A percentile compares a stretch with the other conserved stretches of the same genome.
phyloP scores from a whole-genome alignment of 2,797 vertebrate genomes.

The Neosilurus mollespiculum region DNA sequence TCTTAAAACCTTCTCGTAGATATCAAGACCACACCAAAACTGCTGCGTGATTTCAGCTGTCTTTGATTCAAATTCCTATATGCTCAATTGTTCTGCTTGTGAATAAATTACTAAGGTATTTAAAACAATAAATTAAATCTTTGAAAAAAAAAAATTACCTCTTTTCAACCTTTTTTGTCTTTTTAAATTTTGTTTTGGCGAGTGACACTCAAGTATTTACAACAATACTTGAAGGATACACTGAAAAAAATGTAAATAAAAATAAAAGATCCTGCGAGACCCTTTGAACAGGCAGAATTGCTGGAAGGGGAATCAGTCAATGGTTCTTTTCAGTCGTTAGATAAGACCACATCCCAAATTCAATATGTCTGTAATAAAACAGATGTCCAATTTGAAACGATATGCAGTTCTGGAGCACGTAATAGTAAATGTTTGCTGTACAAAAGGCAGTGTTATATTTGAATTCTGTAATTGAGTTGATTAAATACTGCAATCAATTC shows the following conservation, averaged over 20 bases:
- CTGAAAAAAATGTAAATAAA: constrained; percentile 73
- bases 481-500: constrained; percentile 22
- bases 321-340: constrained; percentile 2
- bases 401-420: background rate
- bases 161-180: constrained; percentile 56
- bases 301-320: constrained; percentile 20
- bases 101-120: constrained; percentile 89
- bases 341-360: background rate
- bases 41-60: constrained; percentile 51
- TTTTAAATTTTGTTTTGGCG: constrained; percentile 72
- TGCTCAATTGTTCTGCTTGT: constrained; percentile 74
- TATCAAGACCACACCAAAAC: constrained; percentile 51
- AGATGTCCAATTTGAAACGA: background rate
- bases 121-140: constrained; percentile 88
- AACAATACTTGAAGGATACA: constrained; percentile 92
- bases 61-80: constrained; percentile 43
- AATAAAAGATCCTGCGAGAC: constrained; percentile 60
- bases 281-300: constrained; percentile 33
- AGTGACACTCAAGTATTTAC: constrained; percentile 90
- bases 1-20: constrained; percentile 53
- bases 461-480: constrained; percentile 31
- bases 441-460: constrained; percentile 33
- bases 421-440: constrained; percentile 22
- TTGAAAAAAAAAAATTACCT: constrained; percentile 39
- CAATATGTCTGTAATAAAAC: background rate